Evolutionary conservation across 2,797 vertebrate genomes (phyloP).

Genomic region (Miopithecus talapoin): DNA sequence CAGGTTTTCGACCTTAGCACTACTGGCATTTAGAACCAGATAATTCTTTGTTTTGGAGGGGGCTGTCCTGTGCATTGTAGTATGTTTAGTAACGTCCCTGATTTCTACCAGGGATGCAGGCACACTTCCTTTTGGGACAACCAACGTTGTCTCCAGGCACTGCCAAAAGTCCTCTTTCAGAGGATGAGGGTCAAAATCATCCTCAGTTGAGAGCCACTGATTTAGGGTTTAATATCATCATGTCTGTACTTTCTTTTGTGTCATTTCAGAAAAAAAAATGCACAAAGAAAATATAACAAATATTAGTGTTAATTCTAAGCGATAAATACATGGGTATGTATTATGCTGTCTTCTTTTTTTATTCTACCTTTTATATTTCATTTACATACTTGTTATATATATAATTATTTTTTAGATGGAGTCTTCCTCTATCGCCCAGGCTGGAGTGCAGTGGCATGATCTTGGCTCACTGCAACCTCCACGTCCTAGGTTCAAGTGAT

Average conservation of each 20-base stretch:
- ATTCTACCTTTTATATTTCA: too few relatives aligned
- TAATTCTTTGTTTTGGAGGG: neutral
- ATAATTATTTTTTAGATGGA: too few relatives aligned
- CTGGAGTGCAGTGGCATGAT: too few relatives aligned
- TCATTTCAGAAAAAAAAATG: neutral
- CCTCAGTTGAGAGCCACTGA: neutral
- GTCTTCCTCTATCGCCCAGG: too few relatives aligned
- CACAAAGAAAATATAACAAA: neutral
- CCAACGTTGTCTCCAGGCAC: neutral
- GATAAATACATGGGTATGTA: neutral
- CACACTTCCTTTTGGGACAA: neutral
- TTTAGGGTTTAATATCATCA: neutral
- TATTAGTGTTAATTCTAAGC: neutral
- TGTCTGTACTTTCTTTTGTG: neutral
- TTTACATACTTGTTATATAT: too few relatives aligned
- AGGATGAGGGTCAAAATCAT: neutral
- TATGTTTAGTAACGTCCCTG: neutral
- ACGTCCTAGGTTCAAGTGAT: too few relatives aligned
- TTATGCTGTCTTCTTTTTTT: neutral
- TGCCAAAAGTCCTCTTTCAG: neutral
- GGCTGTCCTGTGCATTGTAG: neutral
- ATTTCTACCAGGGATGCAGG: neutral
- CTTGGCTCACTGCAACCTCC: too few relatives aligned
- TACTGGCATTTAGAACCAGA: neutral
- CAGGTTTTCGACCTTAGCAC: neutral